Conservation (phyloP, 2,797 vertebrate species). For the Pantherophis vulpinus region DNA sequence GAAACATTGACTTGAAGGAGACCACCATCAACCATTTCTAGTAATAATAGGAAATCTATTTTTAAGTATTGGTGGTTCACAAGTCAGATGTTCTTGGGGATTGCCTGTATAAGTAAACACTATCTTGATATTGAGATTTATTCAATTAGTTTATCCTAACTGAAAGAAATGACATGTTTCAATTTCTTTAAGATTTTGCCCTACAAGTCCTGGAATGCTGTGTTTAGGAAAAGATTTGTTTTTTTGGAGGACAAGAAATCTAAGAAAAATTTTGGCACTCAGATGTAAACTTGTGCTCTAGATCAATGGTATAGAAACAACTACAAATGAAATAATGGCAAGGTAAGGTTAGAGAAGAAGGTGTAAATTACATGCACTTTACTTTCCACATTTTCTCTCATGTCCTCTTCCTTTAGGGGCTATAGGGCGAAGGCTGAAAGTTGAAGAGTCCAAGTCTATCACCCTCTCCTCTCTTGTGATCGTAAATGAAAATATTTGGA, state of each 20-base stretch:
- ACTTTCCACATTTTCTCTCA: background rate
- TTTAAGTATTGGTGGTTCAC: background rate
- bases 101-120: slow-evolving; percentile 69
- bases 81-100: background rate
- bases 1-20: background rate
- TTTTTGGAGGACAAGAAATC: background rate
- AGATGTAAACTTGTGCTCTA: background rate
- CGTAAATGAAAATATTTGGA: slow-evolving; percentile 80
- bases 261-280: too few relatives aligned
- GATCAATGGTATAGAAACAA: background rate
- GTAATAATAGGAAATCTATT: background rate
- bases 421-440: slow-evolving; percentile 66
- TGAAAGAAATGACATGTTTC: slow-evolving; percentile 59
- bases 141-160: slow-evolving; percentile 74
- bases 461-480: slow-evolving; percentile 61
- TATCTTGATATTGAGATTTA: slow-evolving; percentile 68
- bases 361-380: background rate
- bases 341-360: background rate
- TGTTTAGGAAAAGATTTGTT: background rate
- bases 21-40: background rate
- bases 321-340: background rate
- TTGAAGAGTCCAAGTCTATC: slow-evolving; percentile 71
- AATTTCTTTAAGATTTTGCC: slow-evolving; percentile 65
- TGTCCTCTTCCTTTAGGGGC: slow-evolving; percentile 3
- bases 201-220: background rate